Evolutionary conservation across 2,888 invertebrate species (phyloP).

Genomic region (Himalopsyche anomala): DNA sequence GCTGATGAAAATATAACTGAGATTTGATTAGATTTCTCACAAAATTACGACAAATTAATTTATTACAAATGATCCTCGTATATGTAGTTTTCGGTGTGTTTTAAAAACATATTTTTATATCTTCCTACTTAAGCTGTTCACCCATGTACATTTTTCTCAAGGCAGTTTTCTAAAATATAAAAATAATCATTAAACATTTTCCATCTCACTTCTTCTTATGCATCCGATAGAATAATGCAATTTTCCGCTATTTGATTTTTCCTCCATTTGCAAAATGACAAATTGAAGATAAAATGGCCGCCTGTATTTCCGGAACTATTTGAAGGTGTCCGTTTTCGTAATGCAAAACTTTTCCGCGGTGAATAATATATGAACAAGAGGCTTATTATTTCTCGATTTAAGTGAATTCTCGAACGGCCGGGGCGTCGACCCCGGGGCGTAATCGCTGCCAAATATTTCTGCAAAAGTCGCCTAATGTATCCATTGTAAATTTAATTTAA

Average conservation of each 20-base stretch:
- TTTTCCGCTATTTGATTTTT: not conserved
- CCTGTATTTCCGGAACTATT: conserved; percentile 19
- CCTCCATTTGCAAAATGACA: not conserved
- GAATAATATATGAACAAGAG: not conserved
- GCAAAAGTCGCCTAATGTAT: conserved; percentile 54
- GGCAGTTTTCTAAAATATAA: too few species aligned
- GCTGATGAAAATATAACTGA: too few species aligned
- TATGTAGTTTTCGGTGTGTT: too few species aligned
- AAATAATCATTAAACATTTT: too few species aligned
- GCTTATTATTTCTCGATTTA: conserved; percentile 34
- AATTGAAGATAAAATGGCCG: not conserved
- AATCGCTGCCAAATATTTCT: conserved; percentile 60
- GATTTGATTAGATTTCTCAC: too few species aligned
- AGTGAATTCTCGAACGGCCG: conserved; percentile 3
- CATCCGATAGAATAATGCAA: too few species aligned
- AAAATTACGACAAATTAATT: too few species aligned
- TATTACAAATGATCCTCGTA: too few species aligned
- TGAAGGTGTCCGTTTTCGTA: not conserved
- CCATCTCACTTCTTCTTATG: too few species aligned
- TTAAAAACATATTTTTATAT: too few species aligned
- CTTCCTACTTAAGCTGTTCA: too few species aligned
- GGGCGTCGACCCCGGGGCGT: conserved; percentile 54
- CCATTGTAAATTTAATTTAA: conserved; percentile 56
- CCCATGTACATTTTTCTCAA: too few species aligned
- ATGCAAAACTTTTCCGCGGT: not conserved